Conservation (phyloP, 2,888 invertebrate species). For the Phyllotreta cruciferae region DNA sequence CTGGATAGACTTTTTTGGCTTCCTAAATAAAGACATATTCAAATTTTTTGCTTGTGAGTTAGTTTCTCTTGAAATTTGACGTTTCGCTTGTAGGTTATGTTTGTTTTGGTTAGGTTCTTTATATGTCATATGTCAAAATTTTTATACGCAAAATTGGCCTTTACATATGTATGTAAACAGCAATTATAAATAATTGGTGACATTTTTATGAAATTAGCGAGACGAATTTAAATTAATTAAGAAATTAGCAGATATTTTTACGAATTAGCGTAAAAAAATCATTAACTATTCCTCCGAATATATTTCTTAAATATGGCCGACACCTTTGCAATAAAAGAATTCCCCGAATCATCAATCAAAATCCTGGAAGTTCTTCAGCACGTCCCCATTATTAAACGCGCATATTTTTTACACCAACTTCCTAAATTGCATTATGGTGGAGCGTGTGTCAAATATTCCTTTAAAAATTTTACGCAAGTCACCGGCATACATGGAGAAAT, state of each 20-base stretch:
- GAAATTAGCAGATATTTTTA: no score
- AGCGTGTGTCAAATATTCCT: slow-evolving; percentile 37
- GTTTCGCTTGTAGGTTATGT: neutral
- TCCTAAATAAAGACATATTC: slow-evolving; percentile 83
- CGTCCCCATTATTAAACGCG: slow-evolving; percentile 4
- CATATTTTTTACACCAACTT: slow-evolving; percentile 15
- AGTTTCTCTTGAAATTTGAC: neutral
- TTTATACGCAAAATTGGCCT: neutral
- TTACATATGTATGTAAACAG: no score
- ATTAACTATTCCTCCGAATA: no score
- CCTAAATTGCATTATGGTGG: slow-evolving; percentile 1
- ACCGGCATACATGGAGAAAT: slow-evolving; percentile 37
- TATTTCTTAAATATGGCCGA: no score
- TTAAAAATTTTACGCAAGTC: slow-evolving; percentile 46
- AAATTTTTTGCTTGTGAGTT: neutral
- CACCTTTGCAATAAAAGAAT: no score
- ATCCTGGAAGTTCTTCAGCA: neutral
- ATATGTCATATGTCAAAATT: neutral
- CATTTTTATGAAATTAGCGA: no score
- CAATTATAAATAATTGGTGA: no score
- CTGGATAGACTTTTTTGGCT: slow-evolving; percentile 85
- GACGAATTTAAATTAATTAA: no score
- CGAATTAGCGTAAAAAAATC: no score
- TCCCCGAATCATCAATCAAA: slow-evolving; percentile 5
- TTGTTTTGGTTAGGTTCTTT: slow-evolving; percentile 3